Evolutionary conservation across 2,113 vertebrate genomes (phyloP), one percentile per base, ranked within the genome.

Genomic region (Syngnathus typhle): DNA sequence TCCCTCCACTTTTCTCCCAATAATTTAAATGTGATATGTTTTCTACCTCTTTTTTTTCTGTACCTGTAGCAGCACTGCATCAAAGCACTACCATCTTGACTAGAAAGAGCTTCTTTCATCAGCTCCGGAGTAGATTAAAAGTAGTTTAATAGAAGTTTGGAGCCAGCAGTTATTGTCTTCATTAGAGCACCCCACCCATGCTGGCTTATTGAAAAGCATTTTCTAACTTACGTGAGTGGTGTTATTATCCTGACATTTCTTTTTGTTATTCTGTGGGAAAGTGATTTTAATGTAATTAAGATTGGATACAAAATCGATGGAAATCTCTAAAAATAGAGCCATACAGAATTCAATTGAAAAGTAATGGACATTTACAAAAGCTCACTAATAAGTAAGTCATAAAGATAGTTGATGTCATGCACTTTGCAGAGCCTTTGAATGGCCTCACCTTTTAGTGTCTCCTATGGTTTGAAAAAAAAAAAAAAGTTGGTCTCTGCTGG

Each of bases 41-140:
- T 23, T 55, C 78, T 47, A 19, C 39, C 54, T 76, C 65, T 59
- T 44, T 59, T 65, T 65, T 70, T 2, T 21, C 69, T 65, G 32
- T 76, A 76, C 62, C 61, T 75, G 72, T 74, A 62, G 58, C 64
- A 63, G 70, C 75, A 72, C 44, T 64, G 77, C 58, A 2, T 65
- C 76, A 70, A 72, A 65, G 81, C 69, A 18, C 36, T 63, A 67
- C 74, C 52, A 63, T 77, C 67, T 41, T 46, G 69, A 71, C 79
- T 72, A 2, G 32, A 64, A 49, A 56, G 63, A 68, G 65, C 73
- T 69, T 63, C 60, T 65, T 84, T 84, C 71, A 66, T 86, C 79
- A 83, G 86, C 81, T 78, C 64, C 19, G 16, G n/a, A 70, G 70
- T 80, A 83, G 82, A 85, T 86, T 84, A 82, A 84, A 84, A 82